Evolutionary conservation across 2,888 invertebrate genomes (phyloP), one percentile per base, ranked within the genome.

Genomic region (Diarsia mendica): DNA sequence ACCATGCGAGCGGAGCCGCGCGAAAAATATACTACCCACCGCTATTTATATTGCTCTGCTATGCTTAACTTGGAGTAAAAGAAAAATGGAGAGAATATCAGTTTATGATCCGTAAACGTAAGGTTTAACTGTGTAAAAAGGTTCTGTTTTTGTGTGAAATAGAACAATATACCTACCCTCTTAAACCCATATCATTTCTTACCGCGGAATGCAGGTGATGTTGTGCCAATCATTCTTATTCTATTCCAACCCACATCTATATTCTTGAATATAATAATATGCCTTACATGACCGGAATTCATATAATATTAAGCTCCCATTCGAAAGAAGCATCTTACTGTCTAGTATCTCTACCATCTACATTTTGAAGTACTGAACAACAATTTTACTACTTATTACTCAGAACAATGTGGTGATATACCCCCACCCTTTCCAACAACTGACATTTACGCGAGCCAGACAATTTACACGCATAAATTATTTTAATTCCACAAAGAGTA

Each of bases 1-100:
- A 83, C 85, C 77, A 80, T 67, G 77, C 67, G 65, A 78, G 83
- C 74, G 72, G 70, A 75, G 73, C 85, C 77, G 80, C 79, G 81
- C 77, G 83, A 87, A 86, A 87, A 85, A 85, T 87, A 76, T 86
- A 87, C 80, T 79, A 81, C 77, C 76, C 63, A n/a, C n/a, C 79
- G 83, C 81, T 85, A 80, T 77, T 85, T 83, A 70, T 87, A 77
- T 77, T 77, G 74, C 80, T 72, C 69, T 77, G 51, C 68, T 82
- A 72, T 86, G 77, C 80, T 83, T 79, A 83, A 78, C 83, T 82
- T 67, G 77, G 75, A 77, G 77, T 75, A 80, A 80, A 87, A 77
- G 83, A 80, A 87, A 87, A 85, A 85, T 78, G 83, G 63, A 73
- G 67, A 71, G 72, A 68, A 81, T 72, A 74, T 75, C 67, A 72